These are phyloP conservation scores for Callithrix jacchus DNA, from an alignment of 2,113 vertebrate genomes.

Conservation along the genomic window DNA sequence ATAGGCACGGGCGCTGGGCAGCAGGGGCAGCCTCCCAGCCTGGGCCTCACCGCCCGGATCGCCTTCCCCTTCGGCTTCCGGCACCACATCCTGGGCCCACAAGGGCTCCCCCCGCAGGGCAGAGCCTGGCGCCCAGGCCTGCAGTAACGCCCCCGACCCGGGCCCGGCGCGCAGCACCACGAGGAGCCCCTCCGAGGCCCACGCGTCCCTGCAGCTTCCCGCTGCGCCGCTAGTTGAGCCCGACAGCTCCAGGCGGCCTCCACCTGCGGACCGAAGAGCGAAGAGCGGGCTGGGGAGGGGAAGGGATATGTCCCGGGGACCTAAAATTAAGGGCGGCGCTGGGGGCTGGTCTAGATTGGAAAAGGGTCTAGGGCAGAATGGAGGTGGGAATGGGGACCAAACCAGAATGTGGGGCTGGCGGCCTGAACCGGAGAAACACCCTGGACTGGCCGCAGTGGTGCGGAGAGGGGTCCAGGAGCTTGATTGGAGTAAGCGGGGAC, in stretches of 20 bases:
- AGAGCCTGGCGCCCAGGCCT: slow-evolving; percentile 54
- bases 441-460: not conserved
- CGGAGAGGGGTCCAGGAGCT: too few species aligned
- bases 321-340: rapidly evolving
- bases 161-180: slow-evolving; percentile 77
- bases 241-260: slow-evolving; percentile 68
- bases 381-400: not conserved
- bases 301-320: rapidly evolving
- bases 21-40: slow-evolving; percentile 84
- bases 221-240: slow-evolving; percentile 74
- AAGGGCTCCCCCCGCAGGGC: slow-evolving; percentile 67
- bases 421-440: too few species aligned
- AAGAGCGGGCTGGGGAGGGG: not conserved
- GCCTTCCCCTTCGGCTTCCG: not conserved
- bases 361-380: not conserved
- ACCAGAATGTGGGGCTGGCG: not conserved
- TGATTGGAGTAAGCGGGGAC: rapidly evolving
- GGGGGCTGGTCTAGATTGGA: not conserved
- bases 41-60: slow-evolving; percentile 65
- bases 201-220: slow-evolving; percentile 83
- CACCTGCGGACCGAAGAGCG: slow-evolving; percentile 29
- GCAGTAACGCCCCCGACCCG: slow-evolving; percentile 64
- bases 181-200: slow-evolving; percentile 85
- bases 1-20: slow-evolving; percentile 87
- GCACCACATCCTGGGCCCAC: slow-evolving; percentile 65